Evolutionary conservation across 2,888 invertebrate genomes (phyloP).

Genomic region (Subacronicta megacephala): DNA sequence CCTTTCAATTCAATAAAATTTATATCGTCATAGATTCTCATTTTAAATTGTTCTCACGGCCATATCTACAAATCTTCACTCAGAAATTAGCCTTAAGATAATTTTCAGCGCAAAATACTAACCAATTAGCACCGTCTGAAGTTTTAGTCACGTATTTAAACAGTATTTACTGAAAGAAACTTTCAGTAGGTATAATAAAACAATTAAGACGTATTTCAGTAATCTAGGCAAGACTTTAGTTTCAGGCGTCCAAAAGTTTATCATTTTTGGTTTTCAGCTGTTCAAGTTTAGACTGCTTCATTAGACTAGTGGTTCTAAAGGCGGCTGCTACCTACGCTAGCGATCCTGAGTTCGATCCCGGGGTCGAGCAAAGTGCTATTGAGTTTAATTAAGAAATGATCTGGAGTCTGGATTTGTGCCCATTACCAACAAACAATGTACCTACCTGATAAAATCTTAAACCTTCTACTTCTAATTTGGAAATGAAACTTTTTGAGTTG

Average conservation of each 20-base stretch:
- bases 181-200: conserved; percentile 18
- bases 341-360: too few species aligned
- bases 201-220: conserved; percentile 15
- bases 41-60: not conserved
- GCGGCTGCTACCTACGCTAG: too few species aligned
- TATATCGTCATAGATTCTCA: not conserved
- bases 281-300: too few species aligned
- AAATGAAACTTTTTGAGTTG: too few species aligned
- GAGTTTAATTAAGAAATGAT: too few species aligned
- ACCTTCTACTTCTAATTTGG: too few species aligned
- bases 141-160: conserved; percentile 4
- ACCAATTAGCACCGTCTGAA: conserved; percentile 11
- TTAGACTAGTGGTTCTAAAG: too few species aligned
- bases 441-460: too few species aligned
- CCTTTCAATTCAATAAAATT: too few species aligned
- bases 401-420: too few species aligned
- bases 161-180: conserved; percentile 1
- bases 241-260: not conserved
- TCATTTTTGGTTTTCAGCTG: conserved; percentile 3
- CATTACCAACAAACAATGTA: too few species aligned
- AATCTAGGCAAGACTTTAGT: not conserved
- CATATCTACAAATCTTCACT: not conserved
- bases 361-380: too few species aligned
- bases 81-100: conserved; percentile 2
- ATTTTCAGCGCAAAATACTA: conserved; percentile 22